Evolutionary conservation across 2,888 invertebrate species (phyloP).

Genomic region (Meiosimyza platycephala): DNA sequence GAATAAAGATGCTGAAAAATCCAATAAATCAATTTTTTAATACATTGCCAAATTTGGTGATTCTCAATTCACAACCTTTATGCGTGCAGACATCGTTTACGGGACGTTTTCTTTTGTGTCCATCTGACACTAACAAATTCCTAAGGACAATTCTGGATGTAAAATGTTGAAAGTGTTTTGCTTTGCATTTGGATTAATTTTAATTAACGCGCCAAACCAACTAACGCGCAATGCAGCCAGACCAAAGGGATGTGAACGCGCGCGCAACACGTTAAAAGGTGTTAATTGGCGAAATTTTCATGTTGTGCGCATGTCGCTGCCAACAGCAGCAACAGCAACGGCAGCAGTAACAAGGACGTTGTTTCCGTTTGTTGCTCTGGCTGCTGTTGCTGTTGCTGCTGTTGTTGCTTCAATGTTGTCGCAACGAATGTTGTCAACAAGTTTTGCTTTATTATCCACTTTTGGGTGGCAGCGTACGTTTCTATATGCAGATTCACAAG

Average conservation of each 20-base stretch:
- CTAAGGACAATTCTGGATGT: no score
- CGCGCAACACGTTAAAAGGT: conserved; percentile 15
- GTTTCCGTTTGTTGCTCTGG: background rate
- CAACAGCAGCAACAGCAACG: background rate
- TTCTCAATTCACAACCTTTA: no score
- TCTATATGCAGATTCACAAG: conserved; percentile 35
- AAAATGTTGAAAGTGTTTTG: no score
- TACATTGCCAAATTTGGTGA: no score
- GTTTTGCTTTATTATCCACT: conserved; percentile 66
- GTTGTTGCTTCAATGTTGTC: conserved; percentile 35
- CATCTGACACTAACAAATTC: no score
- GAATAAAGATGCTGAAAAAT: no score
- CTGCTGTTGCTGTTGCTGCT: background rate
- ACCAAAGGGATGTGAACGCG: background rate
- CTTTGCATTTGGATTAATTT: no score
- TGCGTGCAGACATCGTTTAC: no score
- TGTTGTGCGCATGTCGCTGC: conserved; percentile 15
- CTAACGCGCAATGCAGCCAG: background rate
- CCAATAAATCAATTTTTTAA: no score
- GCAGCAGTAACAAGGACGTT: background rate
- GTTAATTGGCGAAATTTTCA: conserved; percentile 29
- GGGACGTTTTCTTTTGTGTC: no score
- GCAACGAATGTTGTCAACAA: conserved; percentile 61
- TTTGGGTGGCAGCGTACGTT: conserved; percentile 63
- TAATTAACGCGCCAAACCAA: background rate